Evolutionary conservation across 2,888 invertebrate genomes (phyloP), one percentile per base, ranked within the genome.

Genomic region (Gastracanthus pulcherrimus): DNA sequence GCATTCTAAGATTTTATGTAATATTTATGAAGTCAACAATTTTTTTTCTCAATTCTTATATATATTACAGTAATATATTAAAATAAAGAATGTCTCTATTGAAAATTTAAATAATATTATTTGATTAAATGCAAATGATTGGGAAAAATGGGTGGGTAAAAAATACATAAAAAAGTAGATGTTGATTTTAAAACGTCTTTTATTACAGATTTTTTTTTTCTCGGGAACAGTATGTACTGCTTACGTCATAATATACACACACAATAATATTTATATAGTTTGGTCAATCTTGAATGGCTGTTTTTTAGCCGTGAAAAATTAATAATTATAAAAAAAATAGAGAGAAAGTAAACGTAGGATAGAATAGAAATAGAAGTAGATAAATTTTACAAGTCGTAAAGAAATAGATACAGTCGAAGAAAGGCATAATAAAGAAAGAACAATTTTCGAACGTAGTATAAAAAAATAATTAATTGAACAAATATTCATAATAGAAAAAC

Each of bases 191-290:
- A 85, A 84, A 86, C 85, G 85, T 87, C 79, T 85, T 88, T 89
- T 90, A 88, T 89, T 88, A 85, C 86, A 87, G 85, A 85, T 87
- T 85, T 86, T 84, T 45, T n/a, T 83, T 82, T 76, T 85, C 82
- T 84, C 74, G 82, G 77, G 83, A 86, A 86, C 86, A 85, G 84
- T 85, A 84, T 80, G 66, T 78, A 83, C 82, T 83, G 82, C 76
- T 85, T 81, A 82, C 76, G 82, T 79, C 80, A 81, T 83, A 88
- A 88, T 88, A 86, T 86, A 86, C 86, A 87, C 83, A 86, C 82
- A 83, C 67, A 80, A 80, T 84, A 83, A 76, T 79, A 84, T 87
- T 84, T 76, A 80, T 78, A 60, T 38, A 76, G 78, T 83, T 83
- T 82, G 84, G 83, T 84, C 71, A 81, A 85, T 85, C 84, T 84